A percentile compares a stretch with the other conserved stretches of the same genome.
phyloP scores from a whole-genome alignment of 2,797 vertebrate genomes.

The Loris lydekkerianus region DNA sequence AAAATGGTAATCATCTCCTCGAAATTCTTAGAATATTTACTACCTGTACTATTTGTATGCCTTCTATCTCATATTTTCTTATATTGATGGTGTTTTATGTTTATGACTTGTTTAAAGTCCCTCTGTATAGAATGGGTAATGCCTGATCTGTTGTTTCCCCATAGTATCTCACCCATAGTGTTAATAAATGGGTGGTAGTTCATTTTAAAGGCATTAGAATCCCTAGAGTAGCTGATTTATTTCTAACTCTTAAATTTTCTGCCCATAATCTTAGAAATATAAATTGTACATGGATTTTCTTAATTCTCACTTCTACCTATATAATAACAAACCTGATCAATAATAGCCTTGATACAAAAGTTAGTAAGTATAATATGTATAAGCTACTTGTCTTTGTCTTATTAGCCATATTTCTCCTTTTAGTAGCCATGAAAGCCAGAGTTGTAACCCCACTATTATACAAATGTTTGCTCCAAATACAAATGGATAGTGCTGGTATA shows the following conservation, averaged over 20 bases:
- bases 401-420: not conserved
- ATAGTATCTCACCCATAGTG: not conserved
- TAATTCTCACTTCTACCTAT: not conserved
- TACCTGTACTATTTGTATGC: not conserved
- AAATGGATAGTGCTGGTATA: not conserved
- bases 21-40: conserved; percentile 2
- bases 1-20: not conserved
- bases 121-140: not conserved
- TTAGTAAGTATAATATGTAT: not conserved
- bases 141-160: not conserved
- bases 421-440: not conserved
- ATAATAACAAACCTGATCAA: not conserved
- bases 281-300: conserved; percentile 21
- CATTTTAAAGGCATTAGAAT: not conserved
- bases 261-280: conserved; percentile 12
- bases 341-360: not conserved
- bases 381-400: not conserved
- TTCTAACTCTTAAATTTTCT: conserved; percentile 17
- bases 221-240: not conserved
- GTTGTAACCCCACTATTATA: not conserved
- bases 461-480: not conserved
- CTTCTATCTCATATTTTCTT: not conserved
- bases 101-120: not conserved
- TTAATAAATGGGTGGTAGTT: not conserved
- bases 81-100: not conserved